A percentile compares a stretch with the other conserved stretches of the same genome.
Evolutionary conservation across 1,140 invertebrate genomes (phyloP).

Genomic region (Achatina immaculata): DNA sequence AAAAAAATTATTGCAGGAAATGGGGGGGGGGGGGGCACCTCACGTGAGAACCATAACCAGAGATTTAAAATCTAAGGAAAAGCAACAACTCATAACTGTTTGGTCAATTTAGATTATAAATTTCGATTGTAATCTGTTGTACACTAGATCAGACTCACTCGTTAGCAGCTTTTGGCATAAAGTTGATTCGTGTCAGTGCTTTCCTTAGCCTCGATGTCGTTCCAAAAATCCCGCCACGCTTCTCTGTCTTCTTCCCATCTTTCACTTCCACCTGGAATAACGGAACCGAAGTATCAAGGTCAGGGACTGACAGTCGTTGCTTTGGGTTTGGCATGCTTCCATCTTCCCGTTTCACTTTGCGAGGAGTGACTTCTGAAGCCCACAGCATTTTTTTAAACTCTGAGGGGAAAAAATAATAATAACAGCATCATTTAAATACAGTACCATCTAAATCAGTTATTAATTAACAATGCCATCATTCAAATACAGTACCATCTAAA

Average conservation of each 20-base stretch:
- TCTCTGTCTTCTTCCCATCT: conserved; percentile 63
- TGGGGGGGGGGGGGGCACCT: too few species aligned
- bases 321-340: conserved; percentile 71
- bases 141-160: too few species aligned
- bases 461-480: too few species aligned
- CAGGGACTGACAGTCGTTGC: conserved; percentile 68
- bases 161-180: conserved; percentile 81
- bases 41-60: too few species aligned
- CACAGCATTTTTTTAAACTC: conserved; percentile 87
- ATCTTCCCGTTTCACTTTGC: conserved; percentile 55
- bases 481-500: too few species aligned
- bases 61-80: too few species aligned
- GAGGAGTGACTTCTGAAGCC: conserved; percentile 77
- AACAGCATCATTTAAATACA: conserved; percentile 4
- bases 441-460: too few species aligned
- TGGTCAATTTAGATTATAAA: too few species aligned
- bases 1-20: too few species aligned
- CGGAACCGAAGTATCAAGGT: conserved; percentile 60
- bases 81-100: too few species aligned
- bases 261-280: conserved; percentile 46
- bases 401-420: conserved; percentile 66
- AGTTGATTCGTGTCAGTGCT: conserved; percentile 91
- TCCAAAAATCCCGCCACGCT: conserved; percentile 77
- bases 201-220: conserved; percentile 87
- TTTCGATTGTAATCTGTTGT: too few species aligned